Base-by-base conservation (phyloP, 1,140 invertebrate species). In the Papilio helenus region DNA sequence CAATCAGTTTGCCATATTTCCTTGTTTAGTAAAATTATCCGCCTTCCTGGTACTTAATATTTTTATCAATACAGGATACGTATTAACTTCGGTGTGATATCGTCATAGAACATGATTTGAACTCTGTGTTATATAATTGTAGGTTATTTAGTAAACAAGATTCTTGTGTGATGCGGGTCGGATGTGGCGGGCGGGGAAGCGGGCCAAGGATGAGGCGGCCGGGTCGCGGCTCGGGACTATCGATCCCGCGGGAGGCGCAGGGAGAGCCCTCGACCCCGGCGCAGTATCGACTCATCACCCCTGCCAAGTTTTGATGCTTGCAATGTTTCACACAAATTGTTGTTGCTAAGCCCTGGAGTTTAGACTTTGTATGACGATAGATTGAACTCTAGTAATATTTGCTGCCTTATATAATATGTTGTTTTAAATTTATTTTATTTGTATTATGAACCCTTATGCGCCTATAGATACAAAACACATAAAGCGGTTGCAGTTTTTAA, bases 171-270 rank as follows among this genome's bases (percentile, higher is more conserved):
- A 7, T 23, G 20, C 12, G 44, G 44, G 44, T 7, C 12, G 44
- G 44, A 44, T 10, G 20, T 34, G 34, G 55, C 12, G 76, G 34
- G 55, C 74, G 74, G 55, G 74, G 74, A 77, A 76, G 29, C 74
- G 39, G 74, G 74, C 74, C 74, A 76, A 76, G 74, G 74, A 76
- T 76, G 74, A 58, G 51, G 74, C 29, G 74, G 29, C 74, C 74
- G 51, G 74, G 72, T 74, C 72, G 72, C 46, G 12, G 23, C 42
- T n/a, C 39, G 72, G 44, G 12, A 46, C 39, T 76, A 76, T 76
- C 55, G 74, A 76, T 76, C 74, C 51, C 74, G 55, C 55, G n/a
- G 20, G 58, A 61, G 58, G 23, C 58, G 23, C 58, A 61, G 58
- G 58, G 58, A 61, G 58, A 9, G 58, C 20, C 20, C 58, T 61